These are phyloP conservation scores for Lasioglossum vierecki DNA, from an alignment of 2,888 invertebrate genomes.

Conservation along the genomic window DNA sequence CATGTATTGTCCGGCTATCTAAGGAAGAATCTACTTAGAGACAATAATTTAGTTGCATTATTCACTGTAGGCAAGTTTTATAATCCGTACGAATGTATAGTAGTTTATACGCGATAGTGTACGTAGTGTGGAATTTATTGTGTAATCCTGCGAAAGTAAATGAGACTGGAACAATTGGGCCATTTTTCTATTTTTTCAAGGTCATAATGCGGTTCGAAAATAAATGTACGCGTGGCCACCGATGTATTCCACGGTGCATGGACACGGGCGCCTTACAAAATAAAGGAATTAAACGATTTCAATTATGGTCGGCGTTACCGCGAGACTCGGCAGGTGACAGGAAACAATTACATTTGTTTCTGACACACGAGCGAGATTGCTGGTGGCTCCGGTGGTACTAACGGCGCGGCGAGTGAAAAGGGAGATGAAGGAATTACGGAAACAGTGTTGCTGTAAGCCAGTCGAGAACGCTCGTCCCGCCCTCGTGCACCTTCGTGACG, in stretches of 20 bases:
- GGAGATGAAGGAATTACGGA: slow-evolving; percentile 19
- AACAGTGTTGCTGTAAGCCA: slow-evolving; percentile 17
- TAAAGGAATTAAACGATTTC: slow-evolving; percentile 3
- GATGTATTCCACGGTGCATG: neutral
- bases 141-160: neutral
- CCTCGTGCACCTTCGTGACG: slow-evolving; percentile 7
- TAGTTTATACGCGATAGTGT: neutral
- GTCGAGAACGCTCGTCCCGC: neutral
- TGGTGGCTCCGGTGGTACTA: slow-evolving; percentile 9
- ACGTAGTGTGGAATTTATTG: neutral
- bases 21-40: neutral
- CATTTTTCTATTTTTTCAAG: neutral
- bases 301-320: neutral
- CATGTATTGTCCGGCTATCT: neutral
- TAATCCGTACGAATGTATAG: neutral
- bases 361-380: slow-evolving; percentile 25
- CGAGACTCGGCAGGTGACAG: neutral
- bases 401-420: neutral
- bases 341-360: slow-evolving; percentile 28
- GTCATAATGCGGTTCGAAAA: neutral
- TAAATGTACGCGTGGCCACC: neutral
- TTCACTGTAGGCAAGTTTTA: neutral
- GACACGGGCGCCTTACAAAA: neutral
- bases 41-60: neutral
- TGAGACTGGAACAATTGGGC: neutral